A percentile compares a stretch with the other conserved stretches of the same genome.
Evolutionary conservation across 2,888 invertebrate genomes (phyloP).

Genomic region (Sisyra nigra): DNA sequence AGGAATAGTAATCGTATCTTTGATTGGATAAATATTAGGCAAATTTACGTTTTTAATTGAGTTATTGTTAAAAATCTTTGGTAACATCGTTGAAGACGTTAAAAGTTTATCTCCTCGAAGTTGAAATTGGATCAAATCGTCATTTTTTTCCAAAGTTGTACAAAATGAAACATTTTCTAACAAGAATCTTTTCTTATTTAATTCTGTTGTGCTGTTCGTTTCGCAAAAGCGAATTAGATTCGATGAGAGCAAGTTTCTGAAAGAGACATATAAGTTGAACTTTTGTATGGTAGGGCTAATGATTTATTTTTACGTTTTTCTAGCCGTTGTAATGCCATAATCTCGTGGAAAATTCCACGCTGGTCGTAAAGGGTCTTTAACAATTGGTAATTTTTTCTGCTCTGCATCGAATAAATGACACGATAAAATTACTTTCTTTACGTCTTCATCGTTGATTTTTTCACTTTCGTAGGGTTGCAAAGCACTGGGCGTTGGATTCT

Average conservation of each 20-base stretch:
- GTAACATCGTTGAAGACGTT: slow-evolving; percentile 42
- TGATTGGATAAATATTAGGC: slow-evolving; percentile 60
- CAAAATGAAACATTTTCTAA: slow-evolving; percentile 40
- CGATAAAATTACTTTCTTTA: slow-evolving; percentile 43
- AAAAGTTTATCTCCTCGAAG: slow-evolving; percentile 49
- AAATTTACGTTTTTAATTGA: slow-evolving; percentile 36
- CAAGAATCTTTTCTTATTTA: slow-evolving; percentile 37
- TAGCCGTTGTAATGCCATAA: slow-evolving; percentile 55
- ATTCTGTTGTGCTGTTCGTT: slow-evolving; percentile 35
- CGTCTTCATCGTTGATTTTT: slow-evolving; percentile 35
- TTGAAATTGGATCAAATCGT: slow-evolving; percentile 44
- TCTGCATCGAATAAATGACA: slow-evolving; percentile 62
- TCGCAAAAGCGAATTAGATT: slow-evolving; percentile 54
- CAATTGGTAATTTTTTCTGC: slow-evolving; percentile 58
- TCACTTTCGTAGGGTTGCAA: slow-evolving; percentile 30
- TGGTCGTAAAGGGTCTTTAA: slow-evolving; percentile 51
- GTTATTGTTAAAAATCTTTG: slow-evolving; percentile 31
- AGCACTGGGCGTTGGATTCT: slow-evolving; percentile 42
- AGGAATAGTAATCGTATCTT: slow-evolving; percentile 49
- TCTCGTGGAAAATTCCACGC: slow-evolving; percentile 53
- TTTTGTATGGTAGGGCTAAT: neutral
- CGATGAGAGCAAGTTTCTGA: slow-evolving; percentile 45
- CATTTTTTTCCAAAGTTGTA: slow-evolving; percentile 40
- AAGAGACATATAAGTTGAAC: slow-evolving; percentile 20
- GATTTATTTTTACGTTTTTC: slow-evolving; percentile 42